phyloP scores from a whole-genome alignment of 2,113 vertebrate genomes.

The Sprattus sprattus region DNA sequence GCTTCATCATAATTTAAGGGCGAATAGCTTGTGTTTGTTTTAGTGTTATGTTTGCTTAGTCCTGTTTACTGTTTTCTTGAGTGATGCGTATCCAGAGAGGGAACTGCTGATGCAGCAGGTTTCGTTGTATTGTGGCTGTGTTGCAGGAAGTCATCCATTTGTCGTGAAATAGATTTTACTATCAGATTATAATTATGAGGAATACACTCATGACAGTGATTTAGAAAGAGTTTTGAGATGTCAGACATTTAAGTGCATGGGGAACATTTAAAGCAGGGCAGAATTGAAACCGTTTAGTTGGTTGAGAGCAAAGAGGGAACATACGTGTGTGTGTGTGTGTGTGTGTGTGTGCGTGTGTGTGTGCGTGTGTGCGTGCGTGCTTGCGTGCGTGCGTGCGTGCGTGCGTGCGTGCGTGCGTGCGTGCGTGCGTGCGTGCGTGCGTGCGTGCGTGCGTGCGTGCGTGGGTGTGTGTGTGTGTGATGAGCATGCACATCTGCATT shows the following conservation, averaged over 20 bases:
- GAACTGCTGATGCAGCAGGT: neutral
- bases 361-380: slow-evolving; percentile 9
- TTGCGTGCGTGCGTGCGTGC: slow-evolving; percentile 19
- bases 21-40: neutral
- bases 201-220: neutral
- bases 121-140: neutral
- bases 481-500: neutral
- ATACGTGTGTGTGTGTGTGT: neutral
- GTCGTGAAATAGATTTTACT: slow-evolving; percentile 1
- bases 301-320: neutral
- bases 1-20: slow-evolving; percentile 14
- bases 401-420: slow-evolving; percentile 14
- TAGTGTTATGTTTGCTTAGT: neutral
- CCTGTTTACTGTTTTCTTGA: neutral
- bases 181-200: slow-evolving; percentile 13
- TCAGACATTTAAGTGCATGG: neutral
- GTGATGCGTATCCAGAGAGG: neutral
- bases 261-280: neutral
- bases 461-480: slow-evolving; percentile 21
- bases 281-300: neutral
- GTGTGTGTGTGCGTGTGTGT: neutral
- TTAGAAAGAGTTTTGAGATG: neutral
- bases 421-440: neutral
- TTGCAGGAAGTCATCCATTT: neutral
- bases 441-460: slow-evolving; percentile 9